Conservation (phyloP, 2,113 vertebrate genomes). For the Drymodes brunneopygia region DNA sequence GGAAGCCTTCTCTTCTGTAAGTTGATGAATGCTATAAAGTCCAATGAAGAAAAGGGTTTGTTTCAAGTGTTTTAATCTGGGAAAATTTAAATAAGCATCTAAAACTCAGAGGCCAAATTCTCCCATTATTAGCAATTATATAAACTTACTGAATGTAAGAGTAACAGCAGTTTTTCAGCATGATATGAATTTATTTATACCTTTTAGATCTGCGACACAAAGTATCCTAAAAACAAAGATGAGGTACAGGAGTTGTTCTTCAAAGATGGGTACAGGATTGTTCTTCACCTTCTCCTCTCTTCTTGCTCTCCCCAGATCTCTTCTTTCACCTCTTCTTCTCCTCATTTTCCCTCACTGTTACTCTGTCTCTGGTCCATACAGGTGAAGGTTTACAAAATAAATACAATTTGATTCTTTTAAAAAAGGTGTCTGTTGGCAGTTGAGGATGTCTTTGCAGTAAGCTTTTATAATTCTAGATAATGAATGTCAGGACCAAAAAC, state of each 20-base stretch:
- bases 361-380: background rate
- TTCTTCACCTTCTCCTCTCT: background rate
- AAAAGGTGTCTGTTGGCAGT: background rate
- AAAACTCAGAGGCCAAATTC: background rate
- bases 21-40: background rate
- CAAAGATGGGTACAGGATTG: background rate
- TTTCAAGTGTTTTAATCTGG: background rate
- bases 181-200: background rate
- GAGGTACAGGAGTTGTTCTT: background rate
- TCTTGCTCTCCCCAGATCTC: background rate
- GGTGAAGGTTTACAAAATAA: background rate
- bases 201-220: accelerated
- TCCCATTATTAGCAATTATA: background rate
- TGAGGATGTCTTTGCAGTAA: background rate
- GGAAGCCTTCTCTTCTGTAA: background rate
- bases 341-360: background rate
- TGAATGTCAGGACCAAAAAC: background rate
- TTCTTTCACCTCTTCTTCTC: background rate
- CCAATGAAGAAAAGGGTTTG: background rate
- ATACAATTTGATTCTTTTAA: background rate
- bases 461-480: background rate
- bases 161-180: background rate
- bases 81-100: background rate
- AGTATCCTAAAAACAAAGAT: background rate
- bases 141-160: background rate